Evolutionary conservation across 2,888 invertebrate genomes (phyloP).

Genomic region (Notocelia uddmanniana): DNA sequence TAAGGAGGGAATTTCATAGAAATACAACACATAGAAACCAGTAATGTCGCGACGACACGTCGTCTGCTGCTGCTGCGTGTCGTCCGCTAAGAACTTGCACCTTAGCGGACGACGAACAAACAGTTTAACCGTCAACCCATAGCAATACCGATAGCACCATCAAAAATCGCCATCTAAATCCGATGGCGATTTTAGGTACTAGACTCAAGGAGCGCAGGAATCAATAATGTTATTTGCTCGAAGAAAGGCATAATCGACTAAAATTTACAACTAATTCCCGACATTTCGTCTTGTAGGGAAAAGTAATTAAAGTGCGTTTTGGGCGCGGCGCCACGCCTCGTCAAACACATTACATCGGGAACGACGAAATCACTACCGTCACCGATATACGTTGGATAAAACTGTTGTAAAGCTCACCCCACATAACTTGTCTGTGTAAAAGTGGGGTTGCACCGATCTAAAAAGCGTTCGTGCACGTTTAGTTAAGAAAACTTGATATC

Average conservation of each 20-base stretch:
- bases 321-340: constrained; percentile 35
- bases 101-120: too few species aligned
- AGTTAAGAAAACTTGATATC: not conserved
- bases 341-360: constrained; percentile 34
- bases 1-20: too few species aligned
- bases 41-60: too few species aligned
- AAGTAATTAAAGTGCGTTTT: constrained; percentile 37
- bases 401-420: not conserved
- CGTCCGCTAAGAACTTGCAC: too few species aligned
- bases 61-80: too few species aligned
- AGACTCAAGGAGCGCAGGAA: not conserved
- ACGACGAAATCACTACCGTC: constrained; percentile 31
- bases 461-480: not conserved
- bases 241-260: not conserved
- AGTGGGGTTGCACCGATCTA: not conserved
- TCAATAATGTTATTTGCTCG: not conserved
- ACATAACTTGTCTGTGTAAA: not conserved
- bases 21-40: too few species aligned
- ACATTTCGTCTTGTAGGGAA: not conserved
- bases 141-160: constrained; percentile 11
- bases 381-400: constrained; percentile 8
- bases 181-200: not conserved
- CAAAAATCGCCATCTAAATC: not conserved
- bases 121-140: not conserved
- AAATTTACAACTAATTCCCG: not conserved